Evolutionary conservation across 1,140 invertebrate genomes (phyloP), one percentile per base, ranked within the genome.

Genomic region (Drosophila repletoides): DNA sequence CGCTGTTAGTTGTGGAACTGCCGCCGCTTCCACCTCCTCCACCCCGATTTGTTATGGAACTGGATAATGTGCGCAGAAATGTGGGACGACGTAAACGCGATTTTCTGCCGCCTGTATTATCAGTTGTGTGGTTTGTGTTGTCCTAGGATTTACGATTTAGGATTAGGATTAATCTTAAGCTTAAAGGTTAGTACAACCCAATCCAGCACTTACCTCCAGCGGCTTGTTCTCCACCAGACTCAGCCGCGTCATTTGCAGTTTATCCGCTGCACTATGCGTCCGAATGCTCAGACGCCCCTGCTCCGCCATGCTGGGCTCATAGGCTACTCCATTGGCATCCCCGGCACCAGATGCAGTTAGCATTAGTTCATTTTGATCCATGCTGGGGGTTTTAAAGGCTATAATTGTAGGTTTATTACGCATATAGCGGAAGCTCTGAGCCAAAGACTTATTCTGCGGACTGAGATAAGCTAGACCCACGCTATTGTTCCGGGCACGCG

Each of bases 401-500:
- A 97, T 96, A 36, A 97, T 95, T 0, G 95, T 95, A 0, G 96
- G 96, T 81, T 97, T 97, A 41, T 94, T 95, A 28, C 96, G 91
- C 95, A 97, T 96, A 79, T 97, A 97, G 14, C 95, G 92, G 88
- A 96, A 96, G 84, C 94, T 95, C 76, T 96, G 95, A 0, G 95
- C 95, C 43, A 96, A 89, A 9, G 93, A 93, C 76, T 94, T 94
- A 76, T 95, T 95, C 79, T 95, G 95, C 5, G 95, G 94, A 77
- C 93, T 95, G 4, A 94, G 79, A 70, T 95, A 95, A 5, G 94
- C 94, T 31, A 94, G 68, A 1, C 94, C 94, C 12, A 94, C 88
- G 12, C 93, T 93, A 72, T 94, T 93, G 5, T 94, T 72, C 41
- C 93, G 91, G 0, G 94, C 94, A 24, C 92, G 91, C 12, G 92